Percentiles rank a stretch among this genome's conserved stretches.
phyloP scores from a whole-genome alignment of 2,888 invertebrate genomes.

The Apodemia mormo region DNA sequence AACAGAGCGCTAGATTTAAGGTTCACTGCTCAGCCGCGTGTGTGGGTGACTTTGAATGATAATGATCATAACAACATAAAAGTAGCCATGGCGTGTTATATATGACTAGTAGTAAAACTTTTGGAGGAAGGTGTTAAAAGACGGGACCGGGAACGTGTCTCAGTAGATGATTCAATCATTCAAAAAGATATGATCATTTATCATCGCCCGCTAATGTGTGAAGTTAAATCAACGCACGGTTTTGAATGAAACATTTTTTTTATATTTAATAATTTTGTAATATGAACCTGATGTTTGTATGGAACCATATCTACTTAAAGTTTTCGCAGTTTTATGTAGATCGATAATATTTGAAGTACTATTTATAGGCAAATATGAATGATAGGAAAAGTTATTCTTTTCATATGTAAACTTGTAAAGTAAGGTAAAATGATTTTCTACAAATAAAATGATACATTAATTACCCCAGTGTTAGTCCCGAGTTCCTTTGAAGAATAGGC shows the following conservation, averaged over 20 bases:
- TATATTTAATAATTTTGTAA: slow-evolving; percentile 46
- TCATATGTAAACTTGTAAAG: too few species aligned
- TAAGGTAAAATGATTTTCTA: too few species aligned
- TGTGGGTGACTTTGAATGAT: slow-evolving; percentile 77
- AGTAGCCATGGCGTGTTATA: slow-evolving; percentile 73
- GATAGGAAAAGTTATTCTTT: too few species aligned
- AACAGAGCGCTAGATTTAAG: slow-evolving; percentile 40
- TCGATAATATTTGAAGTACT: too few species aligned
- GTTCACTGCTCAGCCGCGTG: slow-evolving; percentile 48
- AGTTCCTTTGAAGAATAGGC: too few species aligned
- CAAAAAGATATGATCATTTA: slow-evolving; percentile 77
- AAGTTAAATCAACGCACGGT: slow-evolving; percentile 54
- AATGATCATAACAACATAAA: slow-evolving; percentile 78
- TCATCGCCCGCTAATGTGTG: slow-evolving; percentile 72
- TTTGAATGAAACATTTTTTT: slow-evolving; percentile 59
- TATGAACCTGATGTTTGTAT: not conserved
- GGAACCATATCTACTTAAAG: not conserved
- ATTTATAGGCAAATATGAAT: too few species aligned
- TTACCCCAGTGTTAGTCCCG: too few species aligned
- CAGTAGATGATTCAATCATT: slow-evolving; percentile 79
- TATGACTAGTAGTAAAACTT: slow-evolving; percentile 77
- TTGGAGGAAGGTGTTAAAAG: slow-evolving; percentile 79
- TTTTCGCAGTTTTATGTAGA: too few species aligned
- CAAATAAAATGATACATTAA: too few species aligned
- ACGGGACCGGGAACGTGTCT: slow-evolving; percentile 71